Evolutionary conservation across 2,113 vertebrate genomes (phyloP).

Genomic region (Agapornis roseicollis): DNA sequence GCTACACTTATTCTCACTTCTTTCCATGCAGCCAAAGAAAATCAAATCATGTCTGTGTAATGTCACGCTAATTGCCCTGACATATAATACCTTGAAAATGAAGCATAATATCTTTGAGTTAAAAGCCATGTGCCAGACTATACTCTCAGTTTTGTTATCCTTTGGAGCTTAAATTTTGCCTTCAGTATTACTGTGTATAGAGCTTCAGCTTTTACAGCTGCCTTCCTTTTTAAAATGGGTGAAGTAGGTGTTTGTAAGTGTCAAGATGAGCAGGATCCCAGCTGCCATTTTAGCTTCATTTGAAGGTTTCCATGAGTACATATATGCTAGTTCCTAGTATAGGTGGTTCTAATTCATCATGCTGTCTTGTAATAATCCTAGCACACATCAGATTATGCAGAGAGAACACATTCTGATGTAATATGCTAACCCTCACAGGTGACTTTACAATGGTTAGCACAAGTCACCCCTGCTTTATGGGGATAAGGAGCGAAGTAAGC

Average conservation of each 20-base stretch:
- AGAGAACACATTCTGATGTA: neutral
- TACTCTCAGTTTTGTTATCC: neutral
- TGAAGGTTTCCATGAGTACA: neutral
- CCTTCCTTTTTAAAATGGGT: neutral
- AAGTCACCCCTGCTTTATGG: neutral
- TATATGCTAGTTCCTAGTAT: neutral
- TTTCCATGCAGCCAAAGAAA: neutral
- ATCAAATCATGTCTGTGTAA: neutral
- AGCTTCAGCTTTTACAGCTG: neutral
- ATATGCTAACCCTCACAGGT: neutral
- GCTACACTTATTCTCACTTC: neutral
- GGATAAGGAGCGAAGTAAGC: neutral
- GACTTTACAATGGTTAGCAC: neutral
- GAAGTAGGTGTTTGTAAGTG: neutral
- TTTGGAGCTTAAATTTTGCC: neutral
- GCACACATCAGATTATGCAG: neutral
- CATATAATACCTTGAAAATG: neutral
- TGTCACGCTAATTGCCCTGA: neutral
- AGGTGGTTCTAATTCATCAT: neutral
- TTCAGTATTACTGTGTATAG: neutral
- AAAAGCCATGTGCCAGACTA: neutral
- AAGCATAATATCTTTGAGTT: neutral
- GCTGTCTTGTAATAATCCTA: neutral
- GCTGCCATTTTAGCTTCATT: neutral
- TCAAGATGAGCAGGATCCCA: neutral